phyloP scores from a whole-genome alignment of 2,797 vertebrate species.

The Picus viridis region DNA sequence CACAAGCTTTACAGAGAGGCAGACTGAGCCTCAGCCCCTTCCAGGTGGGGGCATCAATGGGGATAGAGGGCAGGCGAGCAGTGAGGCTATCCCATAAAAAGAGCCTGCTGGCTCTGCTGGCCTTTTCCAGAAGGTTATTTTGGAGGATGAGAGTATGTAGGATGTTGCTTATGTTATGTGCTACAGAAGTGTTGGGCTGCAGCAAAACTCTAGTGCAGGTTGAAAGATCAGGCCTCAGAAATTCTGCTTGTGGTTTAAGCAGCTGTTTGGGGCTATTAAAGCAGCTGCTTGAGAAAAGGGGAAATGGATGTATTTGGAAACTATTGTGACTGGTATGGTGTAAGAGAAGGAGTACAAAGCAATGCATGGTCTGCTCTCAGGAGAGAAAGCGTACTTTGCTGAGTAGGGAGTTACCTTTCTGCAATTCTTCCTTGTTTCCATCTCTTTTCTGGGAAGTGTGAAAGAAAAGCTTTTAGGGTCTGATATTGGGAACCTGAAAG shows the following conservation, averaged over 20 bases:
- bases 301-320: background rate
- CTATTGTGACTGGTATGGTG: background rate
- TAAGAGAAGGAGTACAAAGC: background rate
- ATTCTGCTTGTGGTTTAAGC: background rate
- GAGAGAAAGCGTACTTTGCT: background rate
- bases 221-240: background rate
- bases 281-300: conserved; percentile 18
- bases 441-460: background rate
- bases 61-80: background rate
- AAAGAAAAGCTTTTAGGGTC: background rate
- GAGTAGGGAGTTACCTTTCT: background rate
- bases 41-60: background rate
- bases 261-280: background rate
- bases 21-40: background rate
- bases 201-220: background rate
- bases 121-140: background rate
- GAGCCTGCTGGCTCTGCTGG: too few relatives aligned
- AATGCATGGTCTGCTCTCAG: background rate
- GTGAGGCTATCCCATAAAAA: background rate
- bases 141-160: background rate
- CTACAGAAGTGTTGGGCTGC: background rate
- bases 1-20: background rate
- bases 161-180: background rate
- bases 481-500: background rate
- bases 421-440: background rate